These are phyloP conservation scores for Castor canadensis DNA, from an alignment of 2,113 vertebrate species.

Conservation along the genomic window DNA sequence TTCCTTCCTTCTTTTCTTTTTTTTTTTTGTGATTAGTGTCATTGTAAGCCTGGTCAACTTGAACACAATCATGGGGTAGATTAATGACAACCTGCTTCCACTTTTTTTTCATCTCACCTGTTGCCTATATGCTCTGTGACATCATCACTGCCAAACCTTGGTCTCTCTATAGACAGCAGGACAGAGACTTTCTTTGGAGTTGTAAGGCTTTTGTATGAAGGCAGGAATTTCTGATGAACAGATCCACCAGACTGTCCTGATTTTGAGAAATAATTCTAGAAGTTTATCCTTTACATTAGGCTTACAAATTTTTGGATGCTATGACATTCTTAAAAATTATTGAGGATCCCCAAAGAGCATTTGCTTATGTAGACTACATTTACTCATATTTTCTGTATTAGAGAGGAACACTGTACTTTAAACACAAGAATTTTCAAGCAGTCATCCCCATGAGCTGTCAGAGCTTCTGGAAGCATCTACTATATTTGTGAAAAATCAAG, in stretches of 20 bases:
- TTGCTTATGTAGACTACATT: neutral
- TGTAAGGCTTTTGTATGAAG: neutral
- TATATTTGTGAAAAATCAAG: neutral
- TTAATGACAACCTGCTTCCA: no score
- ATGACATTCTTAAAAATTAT: neutral
- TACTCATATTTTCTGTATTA: neutral
- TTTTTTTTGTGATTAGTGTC: neutral
- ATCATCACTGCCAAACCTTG: neutral
- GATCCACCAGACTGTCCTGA: neutral
- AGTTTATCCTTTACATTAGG: neutral
- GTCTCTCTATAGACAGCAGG: neutral
- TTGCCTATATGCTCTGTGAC: neutral
- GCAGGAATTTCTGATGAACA: neutral
- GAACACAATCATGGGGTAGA: neutral
- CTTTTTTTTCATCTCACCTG: no score
- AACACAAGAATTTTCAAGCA: neutral
- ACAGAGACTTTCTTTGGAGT: neutral
- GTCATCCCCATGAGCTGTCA: no score
- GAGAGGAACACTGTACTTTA: no score
- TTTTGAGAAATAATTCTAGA: neutral
- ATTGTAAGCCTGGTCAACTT: neutral
- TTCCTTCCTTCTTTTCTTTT: no score
- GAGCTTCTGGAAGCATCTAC: neutral
- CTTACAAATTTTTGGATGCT: neutral
- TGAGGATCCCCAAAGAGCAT: neutral